phyloP scores from a whole-genome alignment of 37 sponge, comb jelly and placozoan genomes.

The Hormiphora californensis region DNA sequence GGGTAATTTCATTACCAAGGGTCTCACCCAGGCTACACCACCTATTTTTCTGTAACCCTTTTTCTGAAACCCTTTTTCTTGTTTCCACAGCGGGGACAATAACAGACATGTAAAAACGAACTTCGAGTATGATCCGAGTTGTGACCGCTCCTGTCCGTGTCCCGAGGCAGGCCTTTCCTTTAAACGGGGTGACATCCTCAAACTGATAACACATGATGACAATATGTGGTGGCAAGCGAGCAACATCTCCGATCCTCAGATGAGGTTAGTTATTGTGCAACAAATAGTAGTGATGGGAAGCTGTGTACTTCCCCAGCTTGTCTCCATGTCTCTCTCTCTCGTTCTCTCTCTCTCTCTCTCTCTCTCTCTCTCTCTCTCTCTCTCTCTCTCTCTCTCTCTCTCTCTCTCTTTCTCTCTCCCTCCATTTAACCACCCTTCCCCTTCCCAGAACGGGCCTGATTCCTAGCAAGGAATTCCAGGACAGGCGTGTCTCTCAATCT shows the following conservation, averaged over 20 bases:
- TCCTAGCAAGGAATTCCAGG: conserved; percentile 28
- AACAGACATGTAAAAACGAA: conserved; percentile 2
- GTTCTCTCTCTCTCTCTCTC: neutral
- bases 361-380: neutral
- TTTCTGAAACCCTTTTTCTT: neutral
- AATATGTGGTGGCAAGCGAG: conserved; percentile 55
- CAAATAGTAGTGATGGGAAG: too few relatives aligned
- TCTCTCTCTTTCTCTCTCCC: neutral
- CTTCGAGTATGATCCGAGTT: conserved; percentile 21
- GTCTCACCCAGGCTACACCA: too few relatives aligned
- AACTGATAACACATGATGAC: conserved; percentile 33
- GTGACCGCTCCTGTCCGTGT: conserved; percentile 36
- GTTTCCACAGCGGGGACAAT: conserved; percentile 35
- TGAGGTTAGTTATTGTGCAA: neutral
- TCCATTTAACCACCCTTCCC: neutral
- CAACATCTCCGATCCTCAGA: neutral
- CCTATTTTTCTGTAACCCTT: too few relatives aligned
- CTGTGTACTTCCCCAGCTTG: neutral
- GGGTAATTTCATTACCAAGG: too few relatives aligned
- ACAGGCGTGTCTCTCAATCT: conserved; percentile 32
- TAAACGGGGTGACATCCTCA: conserved; percentile 45
- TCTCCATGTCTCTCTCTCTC: neutral
- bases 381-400: neutral
- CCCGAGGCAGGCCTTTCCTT: conserved; percentile 43
- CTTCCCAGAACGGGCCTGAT: neutral